These are phyloP conservation scores for Pristionchus japonicus DNA, from an alignment of 2,888 invertebrate genomes.

Conservation along the genomic window DNA sequence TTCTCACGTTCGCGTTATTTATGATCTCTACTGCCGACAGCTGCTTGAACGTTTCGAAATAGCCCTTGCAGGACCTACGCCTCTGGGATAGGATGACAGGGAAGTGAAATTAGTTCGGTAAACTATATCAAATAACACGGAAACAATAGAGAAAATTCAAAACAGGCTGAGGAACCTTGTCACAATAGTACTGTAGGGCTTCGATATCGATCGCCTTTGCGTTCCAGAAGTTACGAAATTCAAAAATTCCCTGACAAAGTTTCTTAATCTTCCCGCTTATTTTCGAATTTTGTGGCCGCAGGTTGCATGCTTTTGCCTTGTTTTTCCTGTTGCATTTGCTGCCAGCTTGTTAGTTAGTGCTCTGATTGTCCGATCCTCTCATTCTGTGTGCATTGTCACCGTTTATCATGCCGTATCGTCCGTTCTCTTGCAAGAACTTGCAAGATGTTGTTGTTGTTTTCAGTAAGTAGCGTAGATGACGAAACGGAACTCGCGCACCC, in stretches of 20 bases:
- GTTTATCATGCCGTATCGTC: background rate
- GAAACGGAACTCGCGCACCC: constrained; percentile 1
- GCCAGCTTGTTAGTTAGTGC: background rate
- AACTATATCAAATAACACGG: background rate
- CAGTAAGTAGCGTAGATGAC: background rate
- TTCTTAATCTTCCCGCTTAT: background rate
- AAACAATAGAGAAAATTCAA: background rate
- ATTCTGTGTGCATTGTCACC: background rate
- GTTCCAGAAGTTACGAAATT: background rate
- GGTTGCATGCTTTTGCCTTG: background rate
- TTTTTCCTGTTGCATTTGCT: background rate
- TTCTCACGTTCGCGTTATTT: constrained; percentile 7
- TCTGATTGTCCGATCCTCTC: background rate
- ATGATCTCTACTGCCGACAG: background rate
- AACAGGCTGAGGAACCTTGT: background rate
- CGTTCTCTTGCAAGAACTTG: background rate
- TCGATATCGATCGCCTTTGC: background rate
- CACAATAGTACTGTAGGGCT: background rate
- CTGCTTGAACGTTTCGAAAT: constrained; percentile 5
- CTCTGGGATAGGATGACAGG: background rate
- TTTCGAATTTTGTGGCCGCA: background rate
- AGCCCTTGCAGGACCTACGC: background rate
- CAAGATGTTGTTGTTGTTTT: background rate
- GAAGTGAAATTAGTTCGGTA: background rate
- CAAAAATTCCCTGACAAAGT: background rate